These are phyloP conservation scores for Cosmorhoe ocellata DNA, from an alignment of 2,888 invertebrate genomes.

Conservation along the genomic window DNA sequence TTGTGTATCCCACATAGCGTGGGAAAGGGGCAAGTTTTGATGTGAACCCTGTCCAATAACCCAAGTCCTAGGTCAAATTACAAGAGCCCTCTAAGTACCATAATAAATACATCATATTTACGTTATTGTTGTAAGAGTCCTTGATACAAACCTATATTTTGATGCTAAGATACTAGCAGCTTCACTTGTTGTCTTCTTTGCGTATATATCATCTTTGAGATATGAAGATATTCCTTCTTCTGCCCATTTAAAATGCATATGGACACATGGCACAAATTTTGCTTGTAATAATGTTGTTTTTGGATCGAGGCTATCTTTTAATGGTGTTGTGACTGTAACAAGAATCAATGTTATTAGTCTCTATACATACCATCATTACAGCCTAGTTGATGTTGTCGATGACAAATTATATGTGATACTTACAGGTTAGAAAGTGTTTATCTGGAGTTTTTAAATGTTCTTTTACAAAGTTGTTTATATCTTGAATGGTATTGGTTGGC, in stretches of 20 bases:
- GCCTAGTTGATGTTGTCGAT: too few species aligned
- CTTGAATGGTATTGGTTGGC: conserved; percentile 87
- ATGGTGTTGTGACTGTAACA: conserved; percentile 90
- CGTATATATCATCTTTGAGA: conserved; percentile 83
- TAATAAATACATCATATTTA: too few species aligned
- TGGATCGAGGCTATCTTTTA: conserved; percentile 86
- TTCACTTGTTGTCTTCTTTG: conserved; percentile 85
- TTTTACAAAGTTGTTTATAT: conserved; percentile 88
- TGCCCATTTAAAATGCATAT: conserved; percentile 86
- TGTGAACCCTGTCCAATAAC: too few species aligned
- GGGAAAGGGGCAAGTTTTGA: too few species aligned
- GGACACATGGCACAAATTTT: conserved; percentile 89
- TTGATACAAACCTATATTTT: conserved; percentile 82
- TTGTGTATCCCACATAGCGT: too few species aligned
- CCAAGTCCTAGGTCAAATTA: too few species aligned
- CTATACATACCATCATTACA: not conserved
- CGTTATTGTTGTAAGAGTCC: too few species aligned
- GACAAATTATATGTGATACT: too few species aligned
- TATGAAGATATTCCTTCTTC: conserved; percentile 62
- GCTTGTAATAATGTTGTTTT: conserved; percentile 86
- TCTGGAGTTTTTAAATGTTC: conserved; percentile 85
- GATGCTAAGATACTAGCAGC: conserved; percentile 86
- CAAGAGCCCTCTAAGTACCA: too few species aligned
- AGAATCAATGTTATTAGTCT: not conserved
- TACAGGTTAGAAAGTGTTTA: conserved; percentile 90